phyloP scores from a whole-genome alignment of 2,797 vertebrate species.

The Ibycter americanus region DNA sequence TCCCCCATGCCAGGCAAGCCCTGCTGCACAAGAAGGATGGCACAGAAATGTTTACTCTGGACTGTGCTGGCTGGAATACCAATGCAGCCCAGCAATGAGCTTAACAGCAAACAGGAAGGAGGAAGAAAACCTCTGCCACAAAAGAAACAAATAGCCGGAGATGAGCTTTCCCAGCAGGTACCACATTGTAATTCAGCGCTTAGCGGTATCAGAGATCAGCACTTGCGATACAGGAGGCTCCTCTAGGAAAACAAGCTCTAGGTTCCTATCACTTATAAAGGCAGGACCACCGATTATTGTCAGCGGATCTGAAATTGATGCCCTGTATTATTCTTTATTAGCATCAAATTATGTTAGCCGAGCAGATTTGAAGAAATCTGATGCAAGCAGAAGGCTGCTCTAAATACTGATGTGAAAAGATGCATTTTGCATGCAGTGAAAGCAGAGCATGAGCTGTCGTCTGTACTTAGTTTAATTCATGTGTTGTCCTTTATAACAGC shows the following conservation, averaged over 20 bases:
- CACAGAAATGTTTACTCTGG: background rate
- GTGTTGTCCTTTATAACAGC: background rate
- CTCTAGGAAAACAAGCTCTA: background rate
- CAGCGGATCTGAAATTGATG: background rate
- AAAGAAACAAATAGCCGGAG: constrained; percentile 3
- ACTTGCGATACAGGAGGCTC: background rate
- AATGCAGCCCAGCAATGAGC: background rate
- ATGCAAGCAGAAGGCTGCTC: background rate
- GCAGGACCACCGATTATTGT: background rate
- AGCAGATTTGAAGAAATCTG: background rate
- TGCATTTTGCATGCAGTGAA: background rate
- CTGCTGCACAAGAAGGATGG: background rate
- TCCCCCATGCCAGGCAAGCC: background rate
- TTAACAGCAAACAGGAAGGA: background rate
- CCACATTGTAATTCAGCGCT: background rate
- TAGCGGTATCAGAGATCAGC: background rate
- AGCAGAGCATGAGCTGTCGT: background rate
- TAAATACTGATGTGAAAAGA: background rate
- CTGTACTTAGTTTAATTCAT: background rate
- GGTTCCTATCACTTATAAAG: background rate
- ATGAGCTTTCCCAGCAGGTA: constrained; percentile 13
- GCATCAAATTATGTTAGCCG: background rate
- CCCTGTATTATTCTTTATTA: background rate
- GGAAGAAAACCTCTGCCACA: background rate
- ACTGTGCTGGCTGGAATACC: constrained; percentile 19